Evolutionary conservation across 2,113 vertebrate genomes (phyloP).

Genomic region (Gymnorhina tibicen): DNA sequence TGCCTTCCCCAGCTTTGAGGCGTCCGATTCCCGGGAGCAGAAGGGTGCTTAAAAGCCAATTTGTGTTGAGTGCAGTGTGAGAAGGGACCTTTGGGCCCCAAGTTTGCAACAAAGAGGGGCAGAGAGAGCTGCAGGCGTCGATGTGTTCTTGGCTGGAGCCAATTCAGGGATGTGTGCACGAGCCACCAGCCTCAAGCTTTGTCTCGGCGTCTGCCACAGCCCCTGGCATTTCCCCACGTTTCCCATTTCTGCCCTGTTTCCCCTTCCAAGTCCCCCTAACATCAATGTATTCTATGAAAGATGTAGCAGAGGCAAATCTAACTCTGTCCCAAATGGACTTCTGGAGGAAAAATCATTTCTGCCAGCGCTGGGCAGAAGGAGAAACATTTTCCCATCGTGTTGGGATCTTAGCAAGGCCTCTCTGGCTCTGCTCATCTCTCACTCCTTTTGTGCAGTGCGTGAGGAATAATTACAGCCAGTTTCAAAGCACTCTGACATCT

Average conservation of each 20-base stretch:
- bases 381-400: rapidly evolving
- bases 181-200: not conserved
- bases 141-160: not conserved
- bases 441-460: not conserved
- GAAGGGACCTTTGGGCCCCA: not conserved
- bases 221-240: not conserved
- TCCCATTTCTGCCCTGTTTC: not conserved
- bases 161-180: rapidly evolving
- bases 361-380: not conserved
- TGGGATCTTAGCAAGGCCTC: not conserved
- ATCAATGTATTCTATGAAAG: not conserved
- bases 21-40: not conserved
- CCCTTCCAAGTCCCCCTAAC: not conserved
- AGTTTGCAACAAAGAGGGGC: not conserved
- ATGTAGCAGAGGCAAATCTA: not conserved
- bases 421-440: not conserved
- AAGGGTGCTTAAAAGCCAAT: not conserved
- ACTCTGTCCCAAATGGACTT: not conserved
- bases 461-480: not conserved
- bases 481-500: not conserved
- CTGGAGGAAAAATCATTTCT: not conserved
- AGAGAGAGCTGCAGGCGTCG: not conserved
- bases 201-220: not conserved
- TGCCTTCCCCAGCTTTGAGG: not conserved
- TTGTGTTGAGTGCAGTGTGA: not conserved